Conservation (phyloP, 1,140 invertebrate species). For the Lutraria rhynchaena region DNA sequence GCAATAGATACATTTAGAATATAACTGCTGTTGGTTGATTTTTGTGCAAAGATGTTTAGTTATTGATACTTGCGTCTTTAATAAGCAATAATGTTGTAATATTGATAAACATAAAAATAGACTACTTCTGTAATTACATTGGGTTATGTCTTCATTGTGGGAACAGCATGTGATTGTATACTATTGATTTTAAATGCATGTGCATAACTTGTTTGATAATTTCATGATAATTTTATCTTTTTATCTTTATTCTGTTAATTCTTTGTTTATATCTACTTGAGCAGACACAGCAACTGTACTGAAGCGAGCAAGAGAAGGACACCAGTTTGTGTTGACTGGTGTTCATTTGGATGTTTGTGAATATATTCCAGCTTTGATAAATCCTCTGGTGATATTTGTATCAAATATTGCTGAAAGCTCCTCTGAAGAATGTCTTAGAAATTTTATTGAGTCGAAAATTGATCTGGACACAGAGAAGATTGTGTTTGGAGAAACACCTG, state of each 20-base stretch:
- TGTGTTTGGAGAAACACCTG: constrained; percentile 21
- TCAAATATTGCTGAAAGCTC: constrained; percentile 14
- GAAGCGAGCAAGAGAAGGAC: background rate
- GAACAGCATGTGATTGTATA: too few species aligned
- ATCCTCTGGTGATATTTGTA: constrained; percentile 21
- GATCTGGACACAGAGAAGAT: background rate
- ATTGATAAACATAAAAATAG: too few species aligned
- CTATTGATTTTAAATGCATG: too few species aligned
- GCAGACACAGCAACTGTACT: constrained; percentile 8
- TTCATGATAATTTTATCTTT: background rate
- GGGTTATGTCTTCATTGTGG: too few species aligned
- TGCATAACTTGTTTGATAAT: too few species aligned
- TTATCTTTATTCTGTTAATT: background rate
- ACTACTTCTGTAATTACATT: too few species aligned
- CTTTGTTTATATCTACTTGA: background rate
- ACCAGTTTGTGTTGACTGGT: background rate
- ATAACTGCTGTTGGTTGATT: too few species aligned
- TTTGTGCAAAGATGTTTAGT: too few species aligned
- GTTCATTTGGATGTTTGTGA: background rate
- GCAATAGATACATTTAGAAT: too few species aligned
- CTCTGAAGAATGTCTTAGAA: constrained; percentile 4
- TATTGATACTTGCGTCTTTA: too few species aligned
- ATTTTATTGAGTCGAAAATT: background rate
- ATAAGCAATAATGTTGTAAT: too few species aligned
- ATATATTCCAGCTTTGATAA: constrained; percentile 1